Evolutionary conservation across 2,797 vertebrate species (phyloP).

Genomic region (Pseudochirops cupreus): DNA sequence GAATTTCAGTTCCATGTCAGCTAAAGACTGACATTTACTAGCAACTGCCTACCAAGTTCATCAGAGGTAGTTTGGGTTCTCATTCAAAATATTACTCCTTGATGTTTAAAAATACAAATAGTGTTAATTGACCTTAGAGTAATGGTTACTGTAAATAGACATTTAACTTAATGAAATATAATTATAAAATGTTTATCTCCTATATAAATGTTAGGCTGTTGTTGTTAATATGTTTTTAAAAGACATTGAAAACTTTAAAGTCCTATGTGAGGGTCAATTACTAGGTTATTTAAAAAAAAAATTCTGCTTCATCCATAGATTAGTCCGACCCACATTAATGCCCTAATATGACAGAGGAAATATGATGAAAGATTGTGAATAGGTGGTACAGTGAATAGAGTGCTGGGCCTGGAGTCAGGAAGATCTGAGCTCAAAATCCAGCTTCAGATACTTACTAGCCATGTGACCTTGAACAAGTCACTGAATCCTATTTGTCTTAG

Average conservation of each 20-base stretch:
- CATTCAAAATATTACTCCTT: not conserved
- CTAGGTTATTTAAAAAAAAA: not conserved
- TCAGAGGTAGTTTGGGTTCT: not conserved
- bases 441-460: not conserved
- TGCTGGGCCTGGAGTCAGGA: not conserved
- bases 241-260: not conserved
- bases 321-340: not conserved
- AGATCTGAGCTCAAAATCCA: not conserved
- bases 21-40: slow-evolving; percentile 9
- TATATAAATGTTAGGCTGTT: not conserved
- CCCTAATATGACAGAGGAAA: not conserved
- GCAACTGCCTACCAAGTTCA: not conserved
- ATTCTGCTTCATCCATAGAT: not conserved
- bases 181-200: not conserved
- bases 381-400: not conserved
- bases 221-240: not conserved
- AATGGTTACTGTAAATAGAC: not conserved
- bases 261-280: not conserved
- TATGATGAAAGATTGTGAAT: not conserved
- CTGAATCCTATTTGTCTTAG: not conserved
- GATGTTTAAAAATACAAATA: not conserved
- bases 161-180: not conserved
- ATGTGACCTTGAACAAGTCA: not conserved
- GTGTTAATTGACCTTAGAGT: not conserved
- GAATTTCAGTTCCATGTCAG: not conserved